phyloP scores from a whole-genome alignment of 2,113 vertebrate genomes.

The Microcebus griseorufus region DNA sequence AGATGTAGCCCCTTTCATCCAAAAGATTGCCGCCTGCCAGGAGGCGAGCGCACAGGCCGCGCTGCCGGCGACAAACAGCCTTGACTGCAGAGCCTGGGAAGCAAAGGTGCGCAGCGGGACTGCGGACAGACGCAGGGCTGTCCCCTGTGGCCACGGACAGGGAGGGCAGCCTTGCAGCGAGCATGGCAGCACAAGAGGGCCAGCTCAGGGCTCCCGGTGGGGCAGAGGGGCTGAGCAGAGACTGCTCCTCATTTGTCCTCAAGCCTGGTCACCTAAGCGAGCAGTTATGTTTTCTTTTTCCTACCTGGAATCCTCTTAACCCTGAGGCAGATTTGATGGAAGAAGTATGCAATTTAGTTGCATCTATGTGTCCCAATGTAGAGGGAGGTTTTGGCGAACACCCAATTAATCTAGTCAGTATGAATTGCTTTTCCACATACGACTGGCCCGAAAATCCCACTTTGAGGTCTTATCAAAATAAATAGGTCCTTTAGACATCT shows the following conservation, averaged over 20 bases:
- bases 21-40: not conserved
- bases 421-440: constrained; percentile 29
- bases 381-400: constrained; percentile 28
- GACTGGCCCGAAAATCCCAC: not conserved
- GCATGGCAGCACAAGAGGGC: rapidly evolving
- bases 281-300: not conserved
- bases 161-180: not conserved
- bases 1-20: not conserved
- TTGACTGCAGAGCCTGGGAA: not conserved
- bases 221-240: not conserved
- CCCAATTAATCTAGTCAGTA: constrained; percentile 26
- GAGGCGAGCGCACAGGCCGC: not conserved
- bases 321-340: not conserved
- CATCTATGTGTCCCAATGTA: not conserved
- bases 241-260: not conserved
- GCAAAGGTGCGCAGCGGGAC: not conserved
- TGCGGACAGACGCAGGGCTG: not conserved
- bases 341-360: not conserved
- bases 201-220: too few relatives aligned
- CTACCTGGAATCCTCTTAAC: constrained; percentile 2
- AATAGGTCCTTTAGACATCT: constrained; percentile 32
- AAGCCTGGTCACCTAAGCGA: not conserved
- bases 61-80: not conserved
- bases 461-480: constrained; percentile 68
- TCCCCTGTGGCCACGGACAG: rapidly evolving